Percentiles rank a stretch among this genome's conserved stretches.
phyloP scores from a whole-genome alignment of 2,797 vertebrate species.

The Xerus rutilus region DNA sequence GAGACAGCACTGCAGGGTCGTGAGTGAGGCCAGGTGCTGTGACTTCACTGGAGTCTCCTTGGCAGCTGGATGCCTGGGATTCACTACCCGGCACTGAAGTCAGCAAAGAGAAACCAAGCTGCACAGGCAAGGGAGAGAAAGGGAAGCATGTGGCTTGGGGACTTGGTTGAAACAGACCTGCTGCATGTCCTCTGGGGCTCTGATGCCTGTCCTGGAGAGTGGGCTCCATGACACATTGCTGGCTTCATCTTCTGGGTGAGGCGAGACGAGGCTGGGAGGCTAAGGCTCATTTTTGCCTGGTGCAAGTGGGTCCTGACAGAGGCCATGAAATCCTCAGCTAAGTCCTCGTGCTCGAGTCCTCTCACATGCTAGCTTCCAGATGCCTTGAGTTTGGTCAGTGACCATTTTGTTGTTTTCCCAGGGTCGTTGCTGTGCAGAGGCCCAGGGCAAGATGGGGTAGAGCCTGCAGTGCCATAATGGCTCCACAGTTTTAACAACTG shows the following conservation, averaged over 20 bases:
- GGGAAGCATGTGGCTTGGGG: background rate
- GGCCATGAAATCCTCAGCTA: background rate
- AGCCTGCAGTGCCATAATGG: rapidly evolving
- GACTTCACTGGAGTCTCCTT: background rate
- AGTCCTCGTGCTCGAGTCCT: rapidly evolving
- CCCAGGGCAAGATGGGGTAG: rapidly evolving
- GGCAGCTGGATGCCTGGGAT: background rate
- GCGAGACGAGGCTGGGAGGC: background rate
- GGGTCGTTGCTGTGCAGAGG: background rate
- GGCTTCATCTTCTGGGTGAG: background rate
- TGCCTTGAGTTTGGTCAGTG: too few relatives aligned
- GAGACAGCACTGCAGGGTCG: too few relatives aligned
- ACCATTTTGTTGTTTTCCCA: background rate
- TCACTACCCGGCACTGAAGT: background rate
- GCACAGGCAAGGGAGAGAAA: background rate
- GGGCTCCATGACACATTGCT: background rate
- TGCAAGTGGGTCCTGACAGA: background rate
- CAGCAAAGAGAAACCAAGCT: background rate
- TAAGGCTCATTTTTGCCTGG: background rate
- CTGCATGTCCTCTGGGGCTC: background rate
- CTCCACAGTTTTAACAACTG: rapidly evolving
- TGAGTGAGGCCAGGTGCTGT: rapidly evolving
- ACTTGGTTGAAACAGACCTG: background rate
- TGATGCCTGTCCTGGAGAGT: rapidly evolving
- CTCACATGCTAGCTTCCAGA: too few relatives aligned